Evolutionary conservation across 2,888 invertebrate species (phyloP).

Genomic region (Scelioninae gen. 2): DNA sequence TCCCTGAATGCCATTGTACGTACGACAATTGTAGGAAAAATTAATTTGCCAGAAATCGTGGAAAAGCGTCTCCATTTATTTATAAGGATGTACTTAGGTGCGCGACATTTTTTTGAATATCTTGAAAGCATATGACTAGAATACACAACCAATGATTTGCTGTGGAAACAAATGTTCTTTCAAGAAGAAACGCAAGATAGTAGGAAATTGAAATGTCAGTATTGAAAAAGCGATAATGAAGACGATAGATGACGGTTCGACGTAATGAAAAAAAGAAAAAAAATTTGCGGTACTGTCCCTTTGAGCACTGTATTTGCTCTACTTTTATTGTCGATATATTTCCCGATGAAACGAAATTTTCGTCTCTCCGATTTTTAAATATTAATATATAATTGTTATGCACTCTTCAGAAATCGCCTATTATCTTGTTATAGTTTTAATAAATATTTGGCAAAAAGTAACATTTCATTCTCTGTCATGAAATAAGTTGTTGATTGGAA

Average conservation of each 20-base stretch:
- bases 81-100: too few species aligned
- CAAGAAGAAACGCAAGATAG: conserved; percentile 23
- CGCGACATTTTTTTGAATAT: too few species aligned
- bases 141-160: conserved; percentile 6
- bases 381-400: conserved; percentile 3
- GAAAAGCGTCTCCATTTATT: too few species aligned
- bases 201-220: conserved; percentile 44
- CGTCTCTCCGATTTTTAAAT: not conserved
- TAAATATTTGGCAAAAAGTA: too few species aligned
- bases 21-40: too few species aligned
- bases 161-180: conserved; percentile 21
- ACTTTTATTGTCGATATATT: conserved; percentile 16
- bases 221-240: conserved; percentile 42
- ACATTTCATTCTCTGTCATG: too few species aligned
- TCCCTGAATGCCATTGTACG: too few species aligned
- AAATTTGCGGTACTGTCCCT: not conserved
- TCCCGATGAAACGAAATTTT: not conserved
- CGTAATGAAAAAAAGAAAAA: conserved; percentile 28
- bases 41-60: too few species aligned
- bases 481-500: too few species aligned
- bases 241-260: conserved; percentile 36
- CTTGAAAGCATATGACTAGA: conserved; percentile 7
- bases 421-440: too few species aligned
- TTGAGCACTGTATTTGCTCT: conserved; percentile 20
- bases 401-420: not conserved